Base-by-base conservation (phyloP, 2,797 vertebrate species). In the Phrynocephalus forsythii region DNA sequence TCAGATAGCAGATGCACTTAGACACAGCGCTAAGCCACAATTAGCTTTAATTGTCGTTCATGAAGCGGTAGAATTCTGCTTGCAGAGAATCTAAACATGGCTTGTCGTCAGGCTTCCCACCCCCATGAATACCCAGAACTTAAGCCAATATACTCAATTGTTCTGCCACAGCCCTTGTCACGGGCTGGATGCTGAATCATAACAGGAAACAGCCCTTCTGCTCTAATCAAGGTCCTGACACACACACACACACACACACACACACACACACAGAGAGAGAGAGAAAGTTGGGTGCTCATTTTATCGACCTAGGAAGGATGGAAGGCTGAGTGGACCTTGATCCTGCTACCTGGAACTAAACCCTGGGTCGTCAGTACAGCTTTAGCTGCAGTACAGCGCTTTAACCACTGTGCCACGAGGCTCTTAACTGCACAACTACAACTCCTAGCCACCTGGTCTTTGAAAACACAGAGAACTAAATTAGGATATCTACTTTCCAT, bases 391-490 rank as follows among this genome's bases (percentile, higher is more conserved):
- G 38, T 44, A 44, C 38, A 44, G 5, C 38, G 5, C 38, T 44
- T 44, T 44, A 44, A 44, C 38, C 38, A 44, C 38, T 44, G 38
- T 44, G 38, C 38, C 38, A 44, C 4, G 38, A 44, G 38, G 38
- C 38, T 44, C 38, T 44, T 4, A 44, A 44, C 38, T 92, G 85
- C 6, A 52, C 44, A 81, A 73, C 82, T 86, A n/a, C n/a, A 86
- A 76, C 75, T 63, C 60, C 60, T 63, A 18, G 44, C 44, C 44
- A 30, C 28, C 30, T 3, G 33, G 50, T 28, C 22, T 73, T 72
- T 60, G 13, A 38, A 71, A 82, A 82, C 63, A 50, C 26, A 79
- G 24, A 16, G 8, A 66, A 72, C 69, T 66, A 86, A 73, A 67
- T 22, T 33, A 79, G 52, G 15, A 67, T 38, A 28, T 50, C 66